Percentiles rank a stretch among this genome's conserved stretches.
Conservation (phyloP, 2,797 vertebrate genomes). For the Podarcis siculus region DNA sequence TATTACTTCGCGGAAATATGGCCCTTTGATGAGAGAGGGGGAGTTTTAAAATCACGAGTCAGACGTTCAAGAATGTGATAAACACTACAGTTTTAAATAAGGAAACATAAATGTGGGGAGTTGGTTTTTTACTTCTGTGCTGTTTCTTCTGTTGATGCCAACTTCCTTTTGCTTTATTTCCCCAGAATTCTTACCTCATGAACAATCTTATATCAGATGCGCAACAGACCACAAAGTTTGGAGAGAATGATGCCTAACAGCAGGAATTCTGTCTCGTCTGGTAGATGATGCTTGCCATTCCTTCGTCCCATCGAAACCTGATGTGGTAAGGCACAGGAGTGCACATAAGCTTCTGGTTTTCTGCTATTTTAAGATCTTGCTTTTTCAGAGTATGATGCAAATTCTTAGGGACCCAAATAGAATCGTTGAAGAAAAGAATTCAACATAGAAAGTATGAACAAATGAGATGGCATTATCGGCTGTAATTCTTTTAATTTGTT, state of each 20-base stretch:
- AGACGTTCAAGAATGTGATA: not conserved
- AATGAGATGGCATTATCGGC: constrained; percentile 21
- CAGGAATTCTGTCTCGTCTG: not conserved
- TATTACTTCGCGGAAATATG: not conserved
- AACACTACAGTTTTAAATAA: not conserved
- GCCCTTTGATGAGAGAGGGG: not conserved
- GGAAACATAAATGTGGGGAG: not conserved
- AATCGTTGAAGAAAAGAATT: not conserved
- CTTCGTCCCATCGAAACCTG: not conserved
- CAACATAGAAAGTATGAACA: constrained; percentile 18
- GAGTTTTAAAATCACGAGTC: not conserved
- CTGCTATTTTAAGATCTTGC: not conserved
- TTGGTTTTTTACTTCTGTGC: not conserved
- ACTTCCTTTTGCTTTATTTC: not conserved
- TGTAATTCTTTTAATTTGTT: constrained; percentile 23
- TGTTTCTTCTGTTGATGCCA: not conserved
- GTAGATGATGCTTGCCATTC: constrained; percentile 30
- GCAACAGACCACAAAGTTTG: not conserved
- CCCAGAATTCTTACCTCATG: constrained; percentile 12
- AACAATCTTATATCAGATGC: not conserved
- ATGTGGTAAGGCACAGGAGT: constrained; percentile 17
- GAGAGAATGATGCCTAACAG: not conserved
- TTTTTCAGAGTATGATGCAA: constrained; percentile 24
- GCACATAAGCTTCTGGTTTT: not conserved
- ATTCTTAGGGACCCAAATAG: constrained; percentile 22